Evolutionary conservation across 2,113 vertebrate species (phyloP), one percentile per base, ranked within the genome.

Genomic region (Saguinus midas): DNA sequence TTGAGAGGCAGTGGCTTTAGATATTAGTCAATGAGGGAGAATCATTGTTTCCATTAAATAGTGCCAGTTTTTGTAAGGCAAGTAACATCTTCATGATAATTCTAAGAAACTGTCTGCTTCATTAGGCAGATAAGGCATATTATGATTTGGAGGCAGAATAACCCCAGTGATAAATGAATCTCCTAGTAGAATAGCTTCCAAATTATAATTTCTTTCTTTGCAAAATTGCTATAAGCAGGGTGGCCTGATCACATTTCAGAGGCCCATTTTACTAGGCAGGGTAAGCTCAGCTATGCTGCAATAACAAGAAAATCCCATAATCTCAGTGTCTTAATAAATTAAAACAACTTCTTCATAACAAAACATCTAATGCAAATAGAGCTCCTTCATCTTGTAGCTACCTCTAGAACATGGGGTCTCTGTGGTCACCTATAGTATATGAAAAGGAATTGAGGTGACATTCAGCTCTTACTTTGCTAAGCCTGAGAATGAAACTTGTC

Each of bases 21-120:
- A 88, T 93, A 92, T 95, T 95, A 73, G 83, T 27, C 85, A 97
- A 97, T 97, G 95, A 97, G 76, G 96, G 45, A 75, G 90, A 82
- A 96, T 95, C 85, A 95, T 96, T 84, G 58, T 96, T 96, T 94
- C 61, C 96, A 96, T 97, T 97, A 96, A 97, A 87, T 93, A 94
- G 80, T 85, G 84, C 84, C 91, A 97, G 83, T 83, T 96, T 97
- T 87, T 90, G 81, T 48, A 88, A 86, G 17, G n/a, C 61, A 87
- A 90, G 95, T 94, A 92, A 96, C 94, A 95, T 90, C 96, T 96
- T 96, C 94, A 76, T 94, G 94, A 85, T 97, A 95, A 90, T 96
- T 96, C 95, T 84, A 48, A 92, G 81, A 90, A 98, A 79, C 90
- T 35, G 13, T 75, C 83, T 25, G 82, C 96, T 75, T 97, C 97